Percentiles rank a stretch among this genome's conserved stretches.
phyloP scores from a whole-genome alignment of 2,113 vertebrate species.

The Marmota flaviventris region DNA sequence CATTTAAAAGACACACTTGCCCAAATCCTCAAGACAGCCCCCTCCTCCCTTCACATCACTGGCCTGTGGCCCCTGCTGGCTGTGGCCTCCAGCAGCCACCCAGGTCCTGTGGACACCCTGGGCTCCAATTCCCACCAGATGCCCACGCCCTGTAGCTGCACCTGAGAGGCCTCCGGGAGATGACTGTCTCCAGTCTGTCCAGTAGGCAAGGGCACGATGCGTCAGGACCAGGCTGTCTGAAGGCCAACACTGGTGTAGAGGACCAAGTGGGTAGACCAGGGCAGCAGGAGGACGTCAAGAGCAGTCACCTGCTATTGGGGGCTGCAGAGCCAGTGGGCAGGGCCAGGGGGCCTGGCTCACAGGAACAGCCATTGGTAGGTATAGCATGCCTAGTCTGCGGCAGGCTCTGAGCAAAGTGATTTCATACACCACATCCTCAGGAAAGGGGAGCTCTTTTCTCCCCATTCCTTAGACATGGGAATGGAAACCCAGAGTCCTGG shows the following conservation, averaged over 20 bases:
- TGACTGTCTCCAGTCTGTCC: neutral
- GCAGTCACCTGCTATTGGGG: neutral
- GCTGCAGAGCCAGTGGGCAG: neutral
- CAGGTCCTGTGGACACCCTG: accelerated
- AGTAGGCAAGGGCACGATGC: neutral
- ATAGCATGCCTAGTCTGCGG: accelerated
- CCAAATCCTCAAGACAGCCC: neutral
- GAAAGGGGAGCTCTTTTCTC: neutral
- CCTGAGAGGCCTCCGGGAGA: neutral
- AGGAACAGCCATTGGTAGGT: neutral
- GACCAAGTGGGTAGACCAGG: neutral
- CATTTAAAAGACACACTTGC: neutral
- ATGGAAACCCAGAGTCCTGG: neutral
- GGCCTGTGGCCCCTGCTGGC: too few relatives aligned
- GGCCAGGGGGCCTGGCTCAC: neutral
- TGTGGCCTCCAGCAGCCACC: neutral
- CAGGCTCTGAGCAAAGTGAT: neutral
- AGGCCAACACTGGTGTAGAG: neutral
- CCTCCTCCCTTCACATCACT: accelerated
- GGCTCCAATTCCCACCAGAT: neutral
- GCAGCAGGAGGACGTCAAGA: neutral
- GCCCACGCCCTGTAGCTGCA: accelerated
- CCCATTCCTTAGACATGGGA: neutral
- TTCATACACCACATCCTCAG: neutral
- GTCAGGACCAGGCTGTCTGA: neutral